Evolutionary conservation across 1,140 invertebrate species (phyloP).

Genomic region (Brachionus rubens): DNA sequence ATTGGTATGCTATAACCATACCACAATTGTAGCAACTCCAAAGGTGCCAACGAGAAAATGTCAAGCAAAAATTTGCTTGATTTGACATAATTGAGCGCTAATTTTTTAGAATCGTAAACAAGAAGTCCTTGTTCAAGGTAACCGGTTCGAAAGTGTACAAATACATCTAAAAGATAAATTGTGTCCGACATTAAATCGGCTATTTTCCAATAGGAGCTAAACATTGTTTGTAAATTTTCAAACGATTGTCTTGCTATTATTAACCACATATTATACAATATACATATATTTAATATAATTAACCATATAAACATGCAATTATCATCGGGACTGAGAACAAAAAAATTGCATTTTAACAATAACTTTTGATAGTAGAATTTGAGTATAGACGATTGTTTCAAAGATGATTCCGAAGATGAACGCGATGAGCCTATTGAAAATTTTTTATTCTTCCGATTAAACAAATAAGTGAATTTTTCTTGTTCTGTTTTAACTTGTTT

Average conservation of each 20-base stretch:
- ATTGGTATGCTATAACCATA: conserved; percentile 55
- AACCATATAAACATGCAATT: conserved; percentile 94
- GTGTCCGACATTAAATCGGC: conserved; percentile 79
- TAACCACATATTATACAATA: conserved; percentile 92
- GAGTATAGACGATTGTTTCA: not conserved
- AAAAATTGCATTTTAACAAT: conserved; percentile 39
- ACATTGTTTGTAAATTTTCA: conserved; percentile 47
- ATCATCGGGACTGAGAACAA: conserved; percentile 88
- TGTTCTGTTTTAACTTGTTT: not conserved
- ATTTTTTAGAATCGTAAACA: conserved; percentile 83
- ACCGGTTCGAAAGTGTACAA: conserved; percentile 86
- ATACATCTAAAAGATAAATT: conserved; percentile 79
- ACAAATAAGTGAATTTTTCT: conserved; percentile 1
- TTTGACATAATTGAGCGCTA: conserved; percentile 80
- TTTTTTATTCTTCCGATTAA: conserved; percentile 25
- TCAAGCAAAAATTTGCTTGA: conserved; percentile 83
- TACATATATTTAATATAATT: conserved; percentile 77
- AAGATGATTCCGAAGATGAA: not conserved
- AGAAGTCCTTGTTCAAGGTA: conserved; percentile 89
- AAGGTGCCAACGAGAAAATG: conserved; percentile 73
- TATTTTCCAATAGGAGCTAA: conserved; percentile 70
- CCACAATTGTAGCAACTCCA: conserved; percentile 72
- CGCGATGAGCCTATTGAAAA: not conserved
- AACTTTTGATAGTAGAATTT: not conserved
- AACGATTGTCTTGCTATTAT: conserved; percentile 88